Conservation (phyloP, 2,113 vertebrate species). For the Trematomus loennbergii region DNA sequence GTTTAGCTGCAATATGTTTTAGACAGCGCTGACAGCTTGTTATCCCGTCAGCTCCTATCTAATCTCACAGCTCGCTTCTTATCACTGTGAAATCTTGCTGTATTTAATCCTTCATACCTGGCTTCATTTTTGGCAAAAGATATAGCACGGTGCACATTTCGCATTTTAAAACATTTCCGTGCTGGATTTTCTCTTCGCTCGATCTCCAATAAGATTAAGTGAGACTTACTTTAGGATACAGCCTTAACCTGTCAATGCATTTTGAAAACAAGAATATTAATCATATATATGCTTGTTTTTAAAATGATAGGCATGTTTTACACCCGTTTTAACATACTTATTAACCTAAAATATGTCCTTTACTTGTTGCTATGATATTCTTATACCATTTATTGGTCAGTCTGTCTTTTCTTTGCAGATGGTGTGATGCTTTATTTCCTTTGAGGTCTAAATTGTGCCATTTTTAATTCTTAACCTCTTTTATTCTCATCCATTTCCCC, state of each 20-base stretch:
- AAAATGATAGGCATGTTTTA: neutral
- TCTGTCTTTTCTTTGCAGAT: neutral
- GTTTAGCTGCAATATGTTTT: constrained; percentile 54
- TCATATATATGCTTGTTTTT: neutral
- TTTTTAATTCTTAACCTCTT: neutral
- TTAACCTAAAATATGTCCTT: neutral
- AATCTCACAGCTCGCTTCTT: constrained; percentile 67
- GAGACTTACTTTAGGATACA: neutral
- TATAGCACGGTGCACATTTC: neutral
- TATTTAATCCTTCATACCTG: constrained; percentile 53
- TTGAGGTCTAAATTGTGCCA: neutral
- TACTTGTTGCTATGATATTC: neutral
- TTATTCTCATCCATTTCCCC: neutral
- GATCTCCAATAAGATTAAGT: neutral
- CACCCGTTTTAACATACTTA: neutral
- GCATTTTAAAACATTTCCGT: constrained; percentile 10
- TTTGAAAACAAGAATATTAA: neutral
- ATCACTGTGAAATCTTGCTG: constrained; percentile 52
- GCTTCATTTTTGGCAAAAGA: constrained; percentile 19
- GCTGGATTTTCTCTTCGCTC: neutral
- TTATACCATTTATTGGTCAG: neutral
- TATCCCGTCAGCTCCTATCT: constrained; percentile 60
- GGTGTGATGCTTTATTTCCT: neutral
- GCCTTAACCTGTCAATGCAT: neutral
- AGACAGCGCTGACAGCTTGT: constrained; percentile 68